Conservation (phyloP, 2,797 vertebrate genomes). For the Rhadinocentrus ornatus region DNA sequence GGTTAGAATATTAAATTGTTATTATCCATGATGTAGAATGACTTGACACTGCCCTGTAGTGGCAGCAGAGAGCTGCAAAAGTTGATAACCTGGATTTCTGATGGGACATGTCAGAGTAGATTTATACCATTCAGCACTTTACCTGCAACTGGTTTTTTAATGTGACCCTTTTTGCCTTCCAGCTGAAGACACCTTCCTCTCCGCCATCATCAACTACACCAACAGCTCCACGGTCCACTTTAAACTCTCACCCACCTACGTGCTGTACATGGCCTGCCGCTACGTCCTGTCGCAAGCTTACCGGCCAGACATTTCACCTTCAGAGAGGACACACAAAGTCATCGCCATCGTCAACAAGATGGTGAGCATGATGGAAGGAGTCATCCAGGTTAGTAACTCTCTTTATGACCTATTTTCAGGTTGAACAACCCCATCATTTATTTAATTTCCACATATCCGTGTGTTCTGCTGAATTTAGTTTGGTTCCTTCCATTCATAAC, state of each 20-base stretch:
- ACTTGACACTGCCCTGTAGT: too few relatives aligned
- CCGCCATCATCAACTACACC: slow-evolving; percentile 98
- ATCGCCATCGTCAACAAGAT: slow-evolving; percentile 98
- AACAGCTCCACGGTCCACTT: slow-evolving; percentile 99
- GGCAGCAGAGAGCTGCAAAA: too few relatives aligned
- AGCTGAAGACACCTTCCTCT: slow-evolving; percentile 98
- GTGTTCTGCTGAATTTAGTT: slow-evolving; percentile 10
- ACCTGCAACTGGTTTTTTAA: background rate
- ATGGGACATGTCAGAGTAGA: background rate
- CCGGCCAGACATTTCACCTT: slow-evolving; percentile 91
- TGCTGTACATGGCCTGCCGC: slow-evolving; percentile 97
- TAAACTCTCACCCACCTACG: slow-evolving; percentile 96
- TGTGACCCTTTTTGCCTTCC: slow-evolving; percentile 17
- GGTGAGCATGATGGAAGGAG: slow-evolving; percentile 99
- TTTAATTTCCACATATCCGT: background rate
- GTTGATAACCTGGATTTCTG: too few relatives aligned
- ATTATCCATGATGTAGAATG: too few relatives aligned
- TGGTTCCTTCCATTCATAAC: background rate
- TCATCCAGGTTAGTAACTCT: slow-evolving; percentile 92
- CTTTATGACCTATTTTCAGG: background rate
- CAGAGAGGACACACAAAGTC: slow-evolving; percentile 95
- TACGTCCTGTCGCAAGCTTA: slow-evolving; percentile 91
- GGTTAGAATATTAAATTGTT: too few relatives aligned
- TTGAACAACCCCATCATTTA: background rate
- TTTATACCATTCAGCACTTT: background rate